A percentile compares a stretch with the other conserved stretches of the same genome.
These are phyloP conservation scores for Synergus japonicus DNA, from an alignment of 2,888 invertebrate species.

Conservation along the genomic window DNA sequence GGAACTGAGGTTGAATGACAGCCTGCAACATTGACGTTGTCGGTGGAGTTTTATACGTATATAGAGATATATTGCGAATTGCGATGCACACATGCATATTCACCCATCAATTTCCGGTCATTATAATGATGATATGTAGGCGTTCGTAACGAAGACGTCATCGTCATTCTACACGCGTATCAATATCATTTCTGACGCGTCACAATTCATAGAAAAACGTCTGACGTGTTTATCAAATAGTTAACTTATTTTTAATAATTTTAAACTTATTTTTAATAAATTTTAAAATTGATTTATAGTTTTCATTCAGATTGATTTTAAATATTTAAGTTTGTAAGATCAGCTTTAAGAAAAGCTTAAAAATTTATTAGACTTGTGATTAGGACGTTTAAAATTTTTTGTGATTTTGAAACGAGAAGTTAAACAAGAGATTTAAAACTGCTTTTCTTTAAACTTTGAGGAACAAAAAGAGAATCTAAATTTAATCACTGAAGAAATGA, in stretches of 20 bases:
- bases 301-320: no score
- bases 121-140: slow-evolving; percentile 39
- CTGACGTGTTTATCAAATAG: not conserved
- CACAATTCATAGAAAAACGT: not conserved
- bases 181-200: slow-evolving; percentile 23
- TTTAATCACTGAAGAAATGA: not conserved
- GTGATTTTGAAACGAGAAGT: no score
- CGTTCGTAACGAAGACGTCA: slow-evolving; percentile 25
- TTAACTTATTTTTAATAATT: not conserved
- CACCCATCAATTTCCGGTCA: slow-evolving; percentile 39
- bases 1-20: not conserved
- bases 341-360: no score
- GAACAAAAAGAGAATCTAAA: no score
- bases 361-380: no score
- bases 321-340: no score
- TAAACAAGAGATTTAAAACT: no score
- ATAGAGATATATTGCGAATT: slow-evolving; percentile 27
- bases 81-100: slow-evolving; percentile 37
- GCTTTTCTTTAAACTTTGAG: no score
- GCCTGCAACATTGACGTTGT: slow-evolving; percentile 14
- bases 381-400: no score
- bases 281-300: not conserved
- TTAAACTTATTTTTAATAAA: not conserved
- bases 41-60: slow-evolving; percentile 17
- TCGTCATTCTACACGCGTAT: slow-evolving; percentile 22